These are phyloP conservation scores for Leptinotarsa tumamoca DNA, from an alignment of 2,888 invertebrate species.

Conservation along the genomic window DNA sequence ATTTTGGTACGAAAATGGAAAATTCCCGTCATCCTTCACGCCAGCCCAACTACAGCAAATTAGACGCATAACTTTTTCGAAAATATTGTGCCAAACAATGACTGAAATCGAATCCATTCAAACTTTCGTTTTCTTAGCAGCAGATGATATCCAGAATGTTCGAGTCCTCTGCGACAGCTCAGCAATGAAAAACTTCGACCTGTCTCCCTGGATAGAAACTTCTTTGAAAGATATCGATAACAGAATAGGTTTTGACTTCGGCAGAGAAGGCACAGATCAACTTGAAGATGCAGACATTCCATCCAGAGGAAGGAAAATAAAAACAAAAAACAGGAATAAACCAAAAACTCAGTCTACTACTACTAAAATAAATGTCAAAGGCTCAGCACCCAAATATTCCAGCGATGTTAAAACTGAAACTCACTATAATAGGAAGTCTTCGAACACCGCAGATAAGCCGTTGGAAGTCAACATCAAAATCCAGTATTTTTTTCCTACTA, in stretches of 20 bases:
- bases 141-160: constrained; percentile 72
- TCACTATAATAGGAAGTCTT: not conserved
- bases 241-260: constrained; percentile 32
- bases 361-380: constrained; percentile 34
- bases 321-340: constrained; percentile 26
- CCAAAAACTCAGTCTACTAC: constrained; percentile 23
- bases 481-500: constrained; percentile 52
- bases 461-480: constrained; percentile 59
- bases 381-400: constrained; percentile 40
- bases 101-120: constrained; percentile 76
- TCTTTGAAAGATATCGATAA: constrained; percentile 42
- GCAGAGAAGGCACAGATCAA: constrained; percentile 28
- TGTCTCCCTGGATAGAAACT: constrained; percentile 73
- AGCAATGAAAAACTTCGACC: constrained; percentile 71
- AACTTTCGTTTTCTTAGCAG: constrained; percentile 77
- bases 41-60: constrained; percentile 82
- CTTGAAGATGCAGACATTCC: constrained; percentile 7
- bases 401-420: constrained; percentile 34
- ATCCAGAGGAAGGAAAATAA: constrained; percentile 21
- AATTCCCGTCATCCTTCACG: constrained; percentile 80
- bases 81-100: constrained; percentile 78
- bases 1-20: constrained; percentile 88
- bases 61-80: constrained; percentile 77
- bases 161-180: constrained; percentile 70
- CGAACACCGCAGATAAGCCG: constrained; percentile 33